Evolutionary conservation across 2,113 vertebrate species (phyloP).

Genomic region (Tachuris rubrigastra): DNA sequence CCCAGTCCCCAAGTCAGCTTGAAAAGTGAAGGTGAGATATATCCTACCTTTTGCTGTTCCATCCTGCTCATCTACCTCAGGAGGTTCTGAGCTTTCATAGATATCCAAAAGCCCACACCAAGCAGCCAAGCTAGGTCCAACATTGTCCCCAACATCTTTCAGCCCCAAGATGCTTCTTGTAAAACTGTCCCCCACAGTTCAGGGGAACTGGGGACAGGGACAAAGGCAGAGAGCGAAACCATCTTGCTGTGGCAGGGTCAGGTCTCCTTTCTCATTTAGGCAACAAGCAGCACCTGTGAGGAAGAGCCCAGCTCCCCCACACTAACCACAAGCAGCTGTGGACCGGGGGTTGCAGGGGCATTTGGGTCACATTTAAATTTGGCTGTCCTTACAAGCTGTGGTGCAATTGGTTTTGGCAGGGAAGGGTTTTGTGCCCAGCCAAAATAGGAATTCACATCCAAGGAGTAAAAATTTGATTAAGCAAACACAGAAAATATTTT

Average conservation of each 20-base stretch:
- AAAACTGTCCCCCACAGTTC: rapidly evolving
- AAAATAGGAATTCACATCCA: too few species aligned
- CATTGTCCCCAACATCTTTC: rapidly evolving
- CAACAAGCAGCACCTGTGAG: not conserved
- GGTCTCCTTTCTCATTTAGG: not conserved
- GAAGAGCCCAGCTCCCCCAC: not conserved
- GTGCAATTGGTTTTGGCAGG: not conserved
- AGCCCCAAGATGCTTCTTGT: not conserved
- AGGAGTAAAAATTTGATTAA: not conserved
- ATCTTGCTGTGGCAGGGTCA: rapidly evolving
- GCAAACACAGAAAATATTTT: not conserved
- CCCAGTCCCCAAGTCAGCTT: not conserved
- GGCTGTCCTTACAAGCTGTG: not conserved
- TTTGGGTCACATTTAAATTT: not conserved
- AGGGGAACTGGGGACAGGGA: rapidly evolving
- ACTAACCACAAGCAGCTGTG: not conserved
- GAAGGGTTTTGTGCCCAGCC: not conserved
- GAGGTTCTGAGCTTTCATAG: not conserved
- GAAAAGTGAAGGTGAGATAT: not conserved
- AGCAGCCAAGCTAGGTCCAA: rapidly evolving
- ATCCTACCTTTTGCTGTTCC: not conserved
- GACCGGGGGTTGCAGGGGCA: not conserved
- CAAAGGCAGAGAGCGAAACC: not conserved
- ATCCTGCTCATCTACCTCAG: not conserved
- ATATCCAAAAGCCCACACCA: not conserved